phyloP scores from a whole-genome alignment of 2,797 vertebrate genomes.

The Aldrovandia affinis region DNA sequence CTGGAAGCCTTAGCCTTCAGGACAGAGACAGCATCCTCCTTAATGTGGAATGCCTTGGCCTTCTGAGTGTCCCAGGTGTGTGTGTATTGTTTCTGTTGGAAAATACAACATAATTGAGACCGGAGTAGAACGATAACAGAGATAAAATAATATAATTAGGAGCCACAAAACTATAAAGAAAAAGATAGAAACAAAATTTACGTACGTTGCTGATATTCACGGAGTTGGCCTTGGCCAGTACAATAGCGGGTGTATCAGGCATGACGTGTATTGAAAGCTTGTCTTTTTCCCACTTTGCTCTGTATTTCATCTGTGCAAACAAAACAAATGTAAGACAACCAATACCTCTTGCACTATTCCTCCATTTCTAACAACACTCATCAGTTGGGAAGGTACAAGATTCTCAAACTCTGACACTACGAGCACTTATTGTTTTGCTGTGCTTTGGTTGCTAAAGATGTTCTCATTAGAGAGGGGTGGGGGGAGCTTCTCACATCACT shows the following conservation, averaged over 20 bases:
- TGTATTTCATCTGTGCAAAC: slow-evolving; percentile 83
- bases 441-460: not conserved
- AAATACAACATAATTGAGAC: slow-evolving; percentile 26
- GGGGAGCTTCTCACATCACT: slow-evolving; percentile 78
- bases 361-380: not conserved
- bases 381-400: not conserved
- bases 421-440: not conserved
- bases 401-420: not conserved
- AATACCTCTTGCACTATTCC: not conserved
- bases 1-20: slow-evolving; percentile 90
- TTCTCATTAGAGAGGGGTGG: not conserved
- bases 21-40: slow-evolving; percentile 88
- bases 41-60: slow-evolving; percentile 82
- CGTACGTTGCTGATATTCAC: slow-evolving; percentile 87
- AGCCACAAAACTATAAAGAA: slow-evolving; percentile 7
- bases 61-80: slow-evolving; percentile 88
- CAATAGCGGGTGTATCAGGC: slow-evolving; percentile 81
- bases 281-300: slow-evolving; percentile 91
- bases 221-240: slow-evolving; percentile 86
- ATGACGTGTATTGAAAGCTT: slow-evolving; percentile 83
- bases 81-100: slow-evolving; percentile 89
- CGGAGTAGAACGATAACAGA: not conserved
- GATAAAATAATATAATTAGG: not conserved
- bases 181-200: slow-evolving; percentile 9
- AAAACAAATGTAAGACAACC: slow-evolving; percentile 19